Percentiles rank a stretch among this genome's conserved stretches.
These are phyloP conservation scores for Neosilurus mollespiculum DNA, from an alignment of 2,797 vertebrate species.

Conservation along the genomic window DNA sequence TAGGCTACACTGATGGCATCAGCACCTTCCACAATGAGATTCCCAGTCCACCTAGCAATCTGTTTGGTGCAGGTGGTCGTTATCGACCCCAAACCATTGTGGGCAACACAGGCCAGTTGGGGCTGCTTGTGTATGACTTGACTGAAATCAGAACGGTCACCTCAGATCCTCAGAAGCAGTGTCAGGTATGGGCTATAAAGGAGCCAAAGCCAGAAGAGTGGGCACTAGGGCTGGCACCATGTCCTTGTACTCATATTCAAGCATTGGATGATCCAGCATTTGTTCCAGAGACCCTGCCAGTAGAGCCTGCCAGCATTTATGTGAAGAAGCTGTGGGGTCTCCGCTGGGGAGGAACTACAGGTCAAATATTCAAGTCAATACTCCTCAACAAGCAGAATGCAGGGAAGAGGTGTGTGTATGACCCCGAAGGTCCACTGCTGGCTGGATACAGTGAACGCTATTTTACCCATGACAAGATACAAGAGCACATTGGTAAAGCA, in stretches of 20 bases:
- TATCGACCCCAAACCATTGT: conserved; percentile 75
- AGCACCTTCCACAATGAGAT: conserved; percentile 65
- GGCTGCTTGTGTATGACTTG: conserved; percentile 75
- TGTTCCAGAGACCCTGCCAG: conserved; percentile 62
- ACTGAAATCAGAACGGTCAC: conserved; percentile 49
- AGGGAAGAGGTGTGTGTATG: conserved; percentile 78
- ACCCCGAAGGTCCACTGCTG: conserved; percentile 74
- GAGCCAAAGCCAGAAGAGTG: conserved; percentile 72
- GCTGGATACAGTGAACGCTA: conserved; percentile 77
- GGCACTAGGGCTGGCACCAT: conserved; percentile 64
- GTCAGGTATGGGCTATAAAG: conserved; percentile 72
- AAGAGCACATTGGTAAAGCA: conserved; percentile 74
- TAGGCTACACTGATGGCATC: conserved; percentile 77
- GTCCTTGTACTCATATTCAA: conserved; percentile 76
- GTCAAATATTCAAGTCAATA: conserved; percentile 69
- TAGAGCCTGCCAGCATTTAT: conserved; percentile 41
- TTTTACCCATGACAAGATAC: conserved; percentile 61
- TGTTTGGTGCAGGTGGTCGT: conserved; percentile 70
- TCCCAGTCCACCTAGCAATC: conserved; percentile 65
- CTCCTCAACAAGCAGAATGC: conserved; percentile 70
- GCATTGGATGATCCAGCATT: conserved; percentile 72
- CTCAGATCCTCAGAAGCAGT: conserved; percentile 63
- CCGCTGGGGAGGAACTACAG: conserved; percentile 66
- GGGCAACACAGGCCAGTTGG: conserved; percentile 68
- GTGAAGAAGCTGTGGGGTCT: conserved; percentile 64